Evolutionary conservation across 2,888 invertebrate species (phyloP), one percentile per base, ranked within the genome.

Genomic region (Lymantria dispar): DNA sequence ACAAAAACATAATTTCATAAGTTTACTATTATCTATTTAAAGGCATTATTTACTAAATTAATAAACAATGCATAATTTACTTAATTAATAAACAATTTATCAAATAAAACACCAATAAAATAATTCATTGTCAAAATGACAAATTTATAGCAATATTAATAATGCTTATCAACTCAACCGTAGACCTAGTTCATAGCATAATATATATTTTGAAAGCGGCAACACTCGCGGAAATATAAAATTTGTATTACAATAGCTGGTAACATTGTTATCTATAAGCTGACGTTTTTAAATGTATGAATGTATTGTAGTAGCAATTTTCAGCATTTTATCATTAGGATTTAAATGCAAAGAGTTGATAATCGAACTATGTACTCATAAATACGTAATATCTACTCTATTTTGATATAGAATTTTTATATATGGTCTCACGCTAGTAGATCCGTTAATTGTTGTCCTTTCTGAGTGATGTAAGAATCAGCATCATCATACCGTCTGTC

Each of bases 101-200:
- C 5, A 5, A 22, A 22, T 22, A 22, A 3, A 22, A 22, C 5
- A 22, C 2, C 22, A 22, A 5, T 22, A 7, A 8, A 13, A 48
- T 43, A 30, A 55, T 49, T 14, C 50, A 22, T 47, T 56, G 52
- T 54, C 54, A 52, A 46, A 48, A 36, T 30, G 41, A 48, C 8
- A 30, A 50, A 64, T 59, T 66, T 56, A 66, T 56, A 45, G 51
- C 57, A 47, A 52, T 52, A 60, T 60, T 56, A 64, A 66, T 66
- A 50, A 48, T 46, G 50, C 40, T 66, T 66, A 64, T 63, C 63
- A 51, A 49, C 2, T 39, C 11, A 29, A 30, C 60, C 49, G 41
- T 43, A 33, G 53, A 13, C 12, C 45, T 48, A 31, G 10, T 31
- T 46, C 64, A 8, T 30, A 30, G 5, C 10, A 62, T 66, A 56